Evolutionary conservation across 23 tunicate genomes (phyloP).

Genomic region (Styela plicata): DNA sequence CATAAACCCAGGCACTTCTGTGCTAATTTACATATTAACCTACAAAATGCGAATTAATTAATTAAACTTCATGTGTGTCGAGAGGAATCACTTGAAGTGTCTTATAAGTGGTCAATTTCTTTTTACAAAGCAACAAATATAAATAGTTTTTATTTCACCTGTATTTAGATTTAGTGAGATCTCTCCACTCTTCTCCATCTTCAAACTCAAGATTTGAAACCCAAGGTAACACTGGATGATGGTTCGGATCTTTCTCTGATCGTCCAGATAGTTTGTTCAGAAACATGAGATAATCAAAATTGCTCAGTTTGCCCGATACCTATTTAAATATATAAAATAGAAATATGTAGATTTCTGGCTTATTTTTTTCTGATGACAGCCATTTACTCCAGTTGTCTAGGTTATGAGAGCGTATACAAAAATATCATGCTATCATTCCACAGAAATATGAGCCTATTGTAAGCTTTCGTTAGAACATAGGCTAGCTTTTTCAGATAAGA

Average conservation of each 20-base stretch:
- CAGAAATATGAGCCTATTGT: too few relatives aligned
- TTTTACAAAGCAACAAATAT: too few relatives aligned
- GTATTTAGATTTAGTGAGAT: conserved; percentile 85
- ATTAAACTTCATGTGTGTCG: too few relatives aligned
- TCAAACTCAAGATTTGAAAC: conserved; percentile 51
- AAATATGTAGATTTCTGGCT: neutral
- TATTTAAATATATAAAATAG: neutral
- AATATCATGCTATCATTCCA: too few relatives aligned
- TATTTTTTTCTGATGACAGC: neutral
- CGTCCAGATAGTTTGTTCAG: conserved; percentile 82
- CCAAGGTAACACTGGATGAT: conserved; percentile 92
- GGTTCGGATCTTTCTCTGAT: conserved; percentile 51
- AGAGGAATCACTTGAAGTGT: too few relatives aligned
- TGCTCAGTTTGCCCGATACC: conserved; percentile 68
- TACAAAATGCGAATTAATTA: too few relatives aligned
- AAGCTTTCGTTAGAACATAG: too few relatives aligned
- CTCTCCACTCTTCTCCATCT: conserved; percentile 65
- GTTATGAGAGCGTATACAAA: neutral
- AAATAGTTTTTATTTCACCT: too few relatives aligned
- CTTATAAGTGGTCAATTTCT: too few relatives aligned
- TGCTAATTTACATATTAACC: too few relatives aligned
- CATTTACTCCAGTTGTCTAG: neutral
- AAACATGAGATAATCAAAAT: conserved; percentile 78
- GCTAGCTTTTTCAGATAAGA: too few relatives aligned
- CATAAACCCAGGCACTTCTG: too few relatives aligned